phyloP scores from a whole-genome alignment of 2,888 invertebrate genomes.

The Rhingia rostrata region DNA sequence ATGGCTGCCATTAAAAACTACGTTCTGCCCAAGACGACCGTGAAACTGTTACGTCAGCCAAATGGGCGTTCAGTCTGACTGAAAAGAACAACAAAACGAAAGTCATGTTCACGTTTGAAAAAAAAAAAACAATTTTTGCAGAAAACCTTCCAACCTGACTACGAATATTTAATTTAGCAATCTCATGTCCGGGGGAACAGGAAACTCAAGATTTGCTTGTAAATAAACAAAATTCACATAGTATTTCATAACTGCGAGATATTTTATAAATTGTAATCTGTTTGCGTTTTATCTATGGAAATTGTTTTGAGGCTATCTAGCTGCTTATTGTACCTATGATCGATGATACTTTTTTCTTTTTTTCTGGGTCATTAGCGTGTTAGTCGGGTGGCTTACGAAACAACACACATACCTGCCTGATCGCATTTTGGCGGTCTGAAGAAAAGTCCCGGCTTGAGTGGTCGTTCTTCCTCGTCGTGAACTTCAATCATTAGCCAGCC shows the following conservation, averaged over 20 bases:
- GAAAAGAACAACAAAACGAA: slow-evolving; percentile 21
- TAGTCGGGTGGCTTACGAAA: slow-evolving; percentile 78
- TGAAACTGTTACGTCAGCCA: slow-evolving; percentile 62
- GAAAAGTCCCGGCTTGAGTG: slow-evolving; percentile 80
- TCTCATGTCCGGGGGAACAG: neutral
- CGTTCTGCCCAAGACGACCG: slow-evolving; percentile 7
- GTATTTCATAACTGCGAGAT: too few relatives aligned
- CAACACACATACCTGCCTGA: slow-evolving; percentile 83
- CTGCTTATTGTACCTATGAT: slow-evolving; percentile 1
- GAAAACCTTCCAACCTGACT: neutral
- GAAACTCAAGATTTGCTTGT: neutral
- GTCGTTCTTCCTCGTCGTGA: slow-evolving; percentile 82
- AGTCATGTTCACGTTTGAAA: neutral
- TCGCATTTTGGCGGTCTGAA: slow-evolving; percentile 82
- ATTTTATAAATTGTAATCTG: too few relatives aligned
- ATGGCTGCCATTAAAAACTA: slow-evolving; percentile 5
- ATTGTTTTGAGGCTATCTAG: too few relatives aligned
- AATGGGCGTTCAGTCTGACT: slow-evolving; percentile 20
- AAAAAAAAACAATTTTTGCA: too few relatives aligned
- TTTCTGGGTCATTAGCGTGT: slow-evolving; percentile 74
- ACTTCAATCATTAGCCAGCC: slow-evolving; percentile 82
- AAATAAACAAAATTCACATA: too few relatives aligned
- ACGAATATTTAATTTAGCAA: neutral
- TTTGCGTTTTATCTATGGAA: too few relatives aligned
- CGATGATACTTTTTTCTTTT: slow-evolving; percentile 27